Base-by-base conservation (phyloP, 2,888 invertebrate genomes). In the Agonum fuliginosum region DNA sequence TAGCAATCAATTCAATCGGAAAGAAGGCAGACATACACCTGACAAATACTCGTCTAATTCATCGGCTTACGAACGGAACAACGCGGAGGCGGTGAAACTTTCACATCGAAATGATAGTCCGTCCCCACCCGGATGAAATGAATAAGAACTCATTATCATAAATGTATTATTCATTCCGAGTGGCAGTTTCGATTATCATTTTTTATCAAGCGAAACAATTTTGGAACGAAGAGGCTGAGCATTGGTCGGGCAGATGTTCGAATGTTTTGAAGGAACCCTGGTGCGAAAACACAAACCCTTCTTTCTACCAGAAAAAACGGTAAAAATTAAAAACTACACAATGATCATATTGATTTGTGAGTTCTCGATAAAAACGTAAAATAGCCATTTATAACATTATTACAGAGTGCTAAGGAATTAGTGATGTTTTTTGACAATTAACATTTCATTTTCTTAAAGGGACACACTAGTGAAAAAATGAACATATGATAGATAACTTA, bases 111-210 rank as follows among this genome's bases (percentile, higher is more conserved):
- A 73, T 73, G 73, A 73, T 62, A 73, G 62, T 27, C 34, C n/a
- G 27, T 27, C 3, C 17, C 3, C 17, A 6, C 46, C 70, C 43
- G 8, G 12, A 20, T 6, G 8, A 12, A 48, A 20, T 34, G 20
- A 65, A 37, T 34, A 20, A 65, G 30, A 37, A 65, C 41, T 58
- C 48, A 75, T 75, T 75, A 75, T 41, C 75, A 75, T 75, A 75
- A 75, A 75, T 75, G 75, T 75, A 48, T 75, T 75, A 75, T 75
- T 75, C 75, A 75, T 75, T 75, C 27, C 75, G 67, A 75, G 65
- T 75, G 75, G 75, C 67, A 67, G 75, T 75, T 65, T 75, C 75
- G 75, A 75, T 75, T 75, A 75, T 75, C 75, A 75, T 75, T 75
- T 75, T 75, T 75, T 75, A 75, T 75, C 75, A 65, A 67, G 48